Percentiles rank a stretch among this genome's conserved stretches.
phyloP scores from a whole-genome alignment of 2,113 vertebrate species.

The Pteronura brasiliensis region DNA sequence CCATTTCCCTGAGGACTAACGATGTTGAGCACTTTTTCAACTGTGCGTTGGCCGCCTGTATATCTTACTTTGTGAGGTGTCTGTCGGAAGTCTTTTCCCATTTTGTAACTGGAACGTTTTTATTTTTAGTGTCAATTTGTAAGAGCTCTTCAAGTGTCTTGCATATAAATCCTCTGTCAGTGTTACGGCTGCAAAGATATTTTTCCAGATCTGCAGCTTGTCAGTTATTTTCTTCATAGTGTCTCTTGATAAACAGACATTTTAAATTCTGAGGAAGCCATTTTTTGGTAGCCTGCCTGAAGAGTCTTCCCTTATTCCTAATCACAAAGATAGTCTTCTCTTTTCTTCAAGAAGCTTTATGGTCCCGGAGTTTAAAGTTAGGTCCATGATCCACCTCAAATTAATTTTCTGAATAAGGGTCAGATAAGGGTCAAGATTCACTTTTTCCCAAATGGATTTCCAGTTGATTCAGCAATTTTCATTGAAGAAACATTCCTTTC shows the following conservation, averaged over 20 bases:
- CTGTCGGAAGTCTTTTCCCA: not conserved
- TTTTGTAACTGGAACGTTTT: not conserved
- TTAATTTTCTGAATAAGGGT: slow-evolving; percentile 1
- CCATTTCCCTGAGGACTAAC: not conserved
- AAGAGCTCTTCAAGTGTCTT: not conserved
- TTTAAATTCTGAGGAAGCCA: not conserved
- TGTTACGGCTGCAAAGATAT: not conserved
- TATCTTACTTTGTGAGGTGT: not conserved
- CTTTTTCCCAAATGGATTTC: not conserved
- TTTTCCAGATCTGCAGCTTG: not conserved
- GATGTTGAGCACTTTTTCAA: not conserved
- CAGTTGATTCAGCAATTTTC: not conserved
- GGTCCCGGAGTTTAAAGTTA: not conserved
- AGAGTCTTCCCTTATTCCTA: not conserved
- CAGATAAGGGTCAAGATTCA: not conserved
- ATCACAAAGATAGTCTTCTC: not conserved
- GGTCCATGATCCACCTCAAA: not conserved
- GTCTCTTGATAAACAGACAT: not conserved
- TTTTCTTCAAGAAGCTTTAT: not conserved
- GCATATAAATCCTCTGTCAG: not conserved
- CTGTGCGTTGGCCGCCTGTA: not conserved
- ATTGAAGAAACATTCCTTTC: not conserved
- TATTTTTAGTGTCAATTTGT: not conserved
- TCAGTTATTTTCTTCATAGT: not conserved
- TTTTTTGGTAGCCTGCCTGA: not conserved